Evolutionary conservation across 2,113 vertebrate species (phyloP).

Genomic region (Falco punctatus): DNA sequence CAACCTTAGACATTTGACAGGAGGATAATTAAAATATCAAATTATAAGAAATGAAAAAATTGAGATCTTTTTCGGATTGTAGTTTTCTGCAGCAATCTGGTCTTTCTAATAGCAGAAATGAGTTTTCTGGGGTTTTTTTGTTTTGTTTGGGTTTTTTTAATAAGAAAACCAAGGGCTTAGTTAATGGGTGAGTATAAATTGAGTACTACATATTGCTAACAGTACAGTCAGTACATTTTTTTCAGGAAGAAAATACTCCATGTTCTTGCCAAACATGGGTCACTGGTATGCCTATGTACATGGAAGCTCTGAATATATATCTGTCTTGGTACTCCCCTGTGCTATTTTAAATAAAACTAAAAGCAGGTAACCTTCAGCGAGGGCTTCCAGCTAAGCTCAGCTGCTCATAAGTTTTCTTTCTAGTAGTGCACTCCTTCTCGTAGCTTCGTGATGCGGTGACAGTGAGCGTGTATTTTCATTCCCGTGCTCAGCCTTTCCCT

Average conservation of each 20-base stretch:
- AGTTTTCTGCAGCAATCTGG: not conserved
- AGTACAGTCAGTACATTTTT: not conserved
- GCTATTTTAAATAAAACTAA: not conserved
- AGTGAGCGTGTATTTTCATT: not conserved
- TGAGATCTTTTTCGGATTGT: not conserved
- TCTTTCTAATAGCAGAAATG: not conserved
- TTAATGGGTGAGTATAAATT: not conserved
- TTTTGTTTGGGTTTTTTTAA: not conserved
- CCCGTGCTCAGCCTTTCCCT: not conserved
- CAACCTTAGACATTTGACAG: not conserved
- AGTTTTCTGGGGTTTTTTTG: not conserved
- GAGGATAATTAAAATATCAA: slow-evolving; percentile 19
- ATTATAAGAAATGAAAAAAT: not conserved
- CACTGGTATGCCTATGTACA: not conserved
- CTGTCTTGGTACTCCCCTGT: not conserved
- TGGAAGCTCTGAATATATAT: not conserved
- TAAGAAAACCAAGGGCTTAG: not conserved
- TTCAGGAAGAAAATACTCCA: not conserved
- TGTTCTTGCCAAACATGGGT: not conserved
- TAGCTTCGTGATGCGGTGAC: not conserved
- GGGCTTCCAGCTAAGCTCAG: not conserved
- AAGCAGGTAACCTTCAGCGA: not conserved
- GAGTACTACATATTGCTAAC: not conserved
- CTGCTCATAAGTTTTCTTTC: not conserved
- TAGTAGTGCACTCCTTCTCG: not conserved